Evolutionary conservation across 2,888 invertebrate genomes (phyloP).

Genomic region (Sepiola atlantica): DNA sequence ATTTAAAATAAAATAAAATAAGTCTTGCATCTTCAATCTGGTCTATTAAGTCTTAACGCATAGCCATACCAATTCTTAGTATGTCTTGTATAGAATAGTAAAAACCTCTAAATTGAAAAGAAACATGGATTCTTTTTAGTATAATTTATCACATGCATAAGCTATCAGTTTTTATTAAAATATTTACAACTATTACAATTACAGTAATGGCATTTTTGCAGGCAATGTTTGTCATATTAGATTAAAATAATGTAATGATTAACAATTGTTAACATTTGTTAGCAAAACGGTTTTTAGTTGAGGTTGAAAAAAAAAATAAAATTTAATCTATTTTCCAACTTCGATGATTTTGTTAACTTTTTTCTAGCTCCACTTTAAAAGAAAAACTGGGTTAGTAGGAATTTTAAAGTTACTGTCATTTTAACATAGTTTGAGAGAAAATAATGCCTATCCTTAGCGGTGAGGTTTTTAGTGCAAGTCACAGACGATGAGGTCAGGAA

Average conservation of each 20-base stretch:
- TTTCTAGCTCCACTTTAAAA: background rate
- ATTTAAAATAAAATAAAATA: too few relatives aligned
- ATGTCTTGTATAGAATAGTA: too few relatives aligned
- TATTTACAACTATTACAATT: background rate
- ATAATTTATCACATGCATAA: too few relatives aligned
- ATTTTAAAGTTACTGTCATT: background rate
- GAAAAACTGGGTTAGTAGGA: background rate
- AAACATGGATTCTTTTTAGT: too few relatives aligned
- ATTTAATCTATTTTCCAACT: background rate
- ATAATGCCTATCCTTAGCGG: constrained; percentile 20
- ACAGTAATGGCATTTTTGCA: background rate
- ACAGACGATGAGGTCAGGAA: constrained; percentile 47
- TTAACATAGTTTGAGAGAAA: constrained; percentile 2
- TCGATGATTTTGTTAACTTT: background rate
- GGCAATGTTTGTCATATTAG: background rate
- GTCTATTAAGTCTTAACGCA: too few relatives aligned
- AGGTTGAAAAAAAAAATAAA: background rate
- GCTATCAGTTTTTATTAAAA: background rate
- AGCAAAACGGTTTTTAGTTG: background rate
- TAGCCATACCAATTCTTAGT: too few relatives aligned
- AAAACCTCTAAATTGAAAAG: too few relatives aligned
- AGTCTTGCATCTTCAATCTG: too few relatives aligned
- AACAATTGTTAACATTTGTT: too few relatives aligned
- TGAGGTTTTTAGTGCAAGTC: constrained; percentile 42
- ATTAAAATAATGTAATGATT: background rate